A percentile compares a stretch with the other conserved stretches of the same genome.
Evolutionary conservation across 2,888 invertebrate genomes (phyloP).

Genomic region (Stegana nigrithorax): DNA sequence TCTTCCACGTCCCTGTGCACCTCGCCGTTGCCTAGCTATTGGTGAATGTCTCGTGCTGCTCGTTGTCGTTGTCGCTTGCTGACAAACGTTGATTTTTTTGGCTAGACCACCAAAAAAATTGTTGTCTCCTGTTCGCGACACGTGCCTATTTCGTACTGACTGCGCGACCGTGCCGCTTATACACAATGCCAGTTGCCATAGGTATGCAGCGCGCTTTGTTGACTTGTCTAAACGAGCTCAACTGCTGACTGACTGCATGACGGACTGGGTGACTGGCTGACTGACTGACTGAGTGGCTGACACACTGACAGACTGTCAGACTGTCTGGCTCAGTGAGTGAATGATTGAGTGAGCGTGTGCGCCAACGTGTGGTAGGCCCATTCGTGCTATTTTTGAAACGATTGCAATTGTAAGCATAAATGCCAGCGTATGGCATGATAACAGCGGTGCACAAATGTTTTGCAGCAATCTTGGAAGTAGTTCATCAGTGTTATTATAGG

Average conservation of each 20-base stretch:
- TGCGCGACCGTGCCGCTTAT: background rate
- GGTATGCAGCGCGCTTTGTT: constrained; percentile 4
- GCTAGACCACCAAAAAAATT: constrained; percentile 57
- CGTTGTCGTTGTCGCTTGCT: constrained; percentile 4
- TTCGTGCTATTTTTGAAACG: constrained; percentile 31
- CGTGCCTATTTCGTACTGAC: constrained; percentile 52
- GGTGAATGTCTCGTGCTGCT: background rate
- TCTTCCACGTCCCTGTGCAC: background rate
- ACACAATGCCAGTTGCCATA: too few relatives aligned
- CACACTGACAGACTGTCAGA: constrained; percentile 5
- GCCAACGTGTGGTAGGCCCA: constrained; percentile 28
- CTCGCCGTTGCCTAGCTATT: background rate
- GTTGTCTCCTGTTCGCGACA: constrained; percentile 55
- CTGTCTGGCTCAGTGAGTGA: constrained; percentile 27
- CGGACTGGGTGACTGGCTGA: constrained; percentile 40
- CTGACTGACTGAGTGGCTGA: constrained; percentile 15
- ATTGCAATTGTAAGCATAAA: constrained; percentile 36
- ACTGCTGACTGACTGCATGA: constrained; percentile 4
- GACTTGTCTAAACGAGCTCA: background rate
- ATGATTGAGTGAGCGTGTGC: background rate
- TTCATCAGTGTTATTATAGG: too few relatives aligned
- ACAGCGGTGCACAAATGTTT: background rate
- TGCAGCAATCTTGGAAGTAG: background rate
- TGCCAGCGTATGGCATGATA: constrained; percentile 19
- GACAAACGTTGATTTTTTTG: constrained; percentile 62